phyloP scores from a whole-genome alignment of 2,797 vertebrate genomes.

The Eospalax fontanierii region DNA sequence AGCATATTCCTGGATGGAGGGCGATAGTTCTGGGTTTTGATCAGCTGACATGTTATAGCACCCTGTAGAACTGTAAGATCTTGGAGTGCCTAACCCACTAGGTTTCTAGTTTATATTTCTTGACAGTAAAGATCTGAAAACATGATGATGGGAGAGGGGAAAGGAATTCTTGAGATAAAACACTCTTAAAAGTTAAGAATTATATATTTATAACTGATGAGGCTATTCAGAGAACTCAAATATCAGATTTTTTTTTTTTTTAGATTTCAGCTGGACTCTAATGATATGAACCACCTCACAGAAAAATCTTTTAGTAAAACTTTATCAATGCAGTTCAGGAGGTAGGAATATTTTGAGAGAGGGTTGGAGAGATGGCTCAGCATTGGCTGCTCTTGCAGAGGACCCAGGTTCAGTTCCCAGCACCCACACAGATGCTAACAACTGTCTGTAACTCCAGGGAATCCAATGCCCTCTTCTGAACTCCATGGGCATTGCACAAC shows the following conservation, averaged over 20 bases:
- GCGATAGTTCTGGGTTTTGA: slow-evolving; percentile 1
- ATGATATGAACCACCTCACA: neutral
- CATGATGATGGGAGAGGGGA: neutral
- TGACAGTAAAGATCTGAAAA: neutral
- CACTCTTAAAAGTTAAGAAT: neutral
- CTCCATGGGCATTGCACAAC: too few species aligned
- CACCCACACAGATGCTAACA: too few species aligned
- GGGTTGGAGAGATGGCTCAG: too few species aligned
- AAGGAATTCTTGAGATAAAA: neutral
- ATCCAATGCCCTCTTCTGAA: too few species aligned
- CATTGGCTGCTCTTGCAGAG: too few species aligned
- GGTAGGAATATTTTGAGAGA: slow-evolving; percentile 44
- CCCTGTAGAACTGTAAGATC: neutral
- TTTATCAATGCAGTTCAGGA: neutral
- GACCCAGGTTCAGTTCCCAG: too few species aligned
- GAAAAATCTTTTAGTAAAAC: slow-evolving; percentile 41
- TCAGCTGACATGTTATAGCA: neutral
- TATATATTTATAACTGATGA: neutral
- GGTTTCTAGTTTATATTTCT: neutral
- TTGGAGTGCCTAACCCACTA: neutral
- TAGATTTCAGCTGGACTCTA: neutral
- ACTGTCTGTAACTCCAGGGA: too few species aligned
- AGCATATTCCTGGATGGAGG: neutral
- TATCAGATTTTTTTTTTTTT: neutral
- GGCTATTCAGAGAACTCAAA: neutral